Base-by-base conservation (phyloP, 2,113 vertebrate species). In the Cochlearius cochlearius region DNA sequence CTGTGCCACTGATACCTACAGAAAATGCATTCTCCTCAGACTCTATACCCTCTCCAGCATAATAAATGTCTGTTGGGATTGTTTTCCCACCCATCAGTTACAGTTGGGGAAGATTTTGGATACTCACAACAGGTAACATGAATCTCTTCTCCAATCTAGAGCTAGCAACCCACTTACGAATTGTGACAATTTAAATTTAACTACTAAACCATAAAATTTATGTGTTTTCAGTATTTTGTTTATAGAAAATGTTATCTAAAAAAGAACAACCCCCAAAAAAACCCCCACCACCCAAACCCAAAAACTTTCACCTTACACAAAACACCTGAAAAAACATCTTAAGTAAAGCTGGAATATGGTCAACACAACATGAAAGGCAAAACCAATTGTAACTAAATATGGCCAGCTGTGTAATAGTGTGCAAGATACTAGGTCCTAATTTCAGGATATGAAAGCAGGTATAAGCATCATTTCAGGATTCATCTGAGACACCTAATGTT, bases 1-100 rank as follows among this genome's bases (percentile, higher is more conserved):
- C 10, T 60, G 7, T 72, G 39, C 12, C 41, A 78, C 18, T 41
- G 26, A 53, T 16, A 72, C 11, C 47, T n/a, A 63, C 13, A 56
- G 19, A 80, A 71, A 55, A 67, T 5, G 8, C 4, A 83, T n/a
- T 93, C 39, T 72, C 29, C 20, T 85, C 30, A 84, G 15, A 72
- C 15, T 47, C 0, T 0, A 45, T 47, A 66, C 10, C 16, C 5
- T 59, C 50, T 66, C 47, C 26, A 62, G 50, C 32, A 43, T 27
- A 91, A 39, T 8, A 50, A 32, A 53, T 27, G 20, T 34, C 23
- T 66, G 90, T 60, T 79, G 50, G 5, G 43, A 69, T 50, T 67
- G 9, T 38, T 73, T 84, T 58, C 27, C 45, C 49, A 30, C 5
- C 29, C 32, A 41, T 22, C 27, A 71, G 21, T 41, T 87, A 68